A percentile compares a stretch with the other conserved stretches of the same genome.
phyloP scores from a whole-genome alignment of 1,140 invertebrate genomes.

The Lordiphosa clarofinis region DNA sequence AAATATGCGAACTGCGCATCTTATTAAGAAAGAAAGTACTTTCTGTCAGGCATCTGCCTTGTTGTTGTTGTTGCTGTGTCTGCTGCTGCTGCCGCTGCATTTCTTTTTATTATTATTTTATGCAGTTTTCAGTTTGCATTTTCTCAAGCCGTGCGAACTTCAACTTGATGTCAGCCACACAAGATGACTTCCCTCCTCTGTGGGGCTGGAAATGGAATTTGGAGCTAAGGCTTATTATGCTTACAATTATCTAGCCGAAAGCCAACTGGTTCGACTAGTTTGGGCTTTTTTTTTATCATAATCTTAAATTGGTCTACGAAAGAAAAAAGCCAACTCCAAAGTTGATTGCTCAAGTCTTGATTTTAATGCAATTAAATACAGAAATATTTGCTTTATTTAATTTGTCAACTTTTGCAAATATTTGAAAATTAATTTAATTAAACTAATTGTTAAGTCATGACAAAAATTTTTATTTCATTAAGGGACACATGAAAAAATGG shows the following conservation, averaged over 20 bases:
- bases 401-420: constrained; percentile 50
- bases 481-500: not conserved
- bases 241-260: constrained; percentile 41
- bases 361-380: constrained; percentile 62
- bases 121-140: constrained; percentile 35
- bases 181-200: constrained; percentile 44
- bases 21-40: constrained; percentile 78
- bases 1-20: constrained; percentile 68
- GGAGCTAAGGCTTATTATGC: constrained; percentile 30
- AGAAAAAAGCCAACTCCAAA: constrained; percentile 19
- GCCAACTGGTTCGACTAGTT: constrained; percentile 66
- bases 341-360: constrained; percentile 54
- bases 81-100: constrained; percentile 21
- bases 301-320: constrained; percentile 66
- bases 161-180: constrained; percentile 67
- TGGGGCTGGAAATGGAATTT: constrained; percentile 9
- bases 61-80: constrained; percentile 25
- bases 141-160: constrained; percentile 74
- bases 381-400: constrained; percentile 58
- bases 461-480: not conserved
- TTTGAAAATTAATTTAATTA: constrained; percentile 54
- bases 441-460: constrained; percentile 36
- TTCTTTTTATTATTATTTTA: constrained; percentile 31
- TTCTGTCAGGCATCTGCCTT: constrained; percentile 59
- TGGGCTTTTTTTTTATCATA: constrained; percentile 47